Evolutionary conservation across 2,797 vertebrate species (phyloP), one percentile per base, ranked within the genome.

Genomic region (Amphiprion clarkii): DNA sequence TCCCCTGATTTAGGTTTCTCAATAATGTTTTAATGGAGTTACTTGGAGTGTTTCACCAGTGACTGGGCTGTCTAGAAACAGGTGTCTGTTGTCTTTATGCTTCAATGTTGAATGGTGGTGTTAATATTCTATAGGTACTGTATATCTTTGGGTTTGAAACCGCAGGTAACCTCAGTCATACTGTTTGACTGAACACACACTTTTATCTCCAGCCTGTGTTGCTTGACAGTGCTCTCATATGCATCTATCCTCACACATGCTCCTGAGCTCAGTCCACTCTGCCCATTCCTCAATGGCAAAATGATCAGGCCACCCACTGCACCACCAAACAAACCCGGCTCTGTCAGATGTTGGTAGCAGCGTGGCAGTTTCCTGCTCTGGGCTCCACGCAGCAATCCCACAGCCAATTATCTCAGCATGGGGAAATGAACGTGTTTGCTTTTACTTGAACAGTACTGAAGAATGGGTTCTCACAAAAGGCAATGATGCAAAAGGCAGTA

Each of bases 231-330:
- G 31, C 58, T 69, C 29, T 71, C 23, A 23, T 23, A 23, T 23
- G 23, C 23, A 23, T 23, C 23, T 23, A 40, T 51, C 16, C 4
- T 19, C 57, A 73, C 66, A 73, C 74, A 81, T 49, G 67, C 55
- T 23, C 23, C 23, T 23, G 23, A 23, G 23, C 23, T 23, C 23
- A 54, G 63, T 25, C 29, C 48, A 16, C 51, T 57, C 33, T 9
- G 39, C 27, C 39, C 19, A n/a, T 68, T 14, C 27, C 54, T 59
- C 27, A 54, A 25, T 44, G 25, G 27, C 23, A 17, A 71, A 65
- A 64, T 23, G 70, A 23, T 23, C 23, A 17, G 87, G 76, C 91
- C 92, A 93, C 90, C 85, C 89, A 89, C 86, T 4, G 68, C 80
- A 78, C 67, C 13, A 8, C 44, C 61, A 70, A 82, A 90, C 83